A percentile compares a stretch with the other conserved stretches of the same genome.
Evolutionary conservation across 2,113 vertebrate genomes (phyloP).

Genomic region (Clarias macrocephalus): DNA sequence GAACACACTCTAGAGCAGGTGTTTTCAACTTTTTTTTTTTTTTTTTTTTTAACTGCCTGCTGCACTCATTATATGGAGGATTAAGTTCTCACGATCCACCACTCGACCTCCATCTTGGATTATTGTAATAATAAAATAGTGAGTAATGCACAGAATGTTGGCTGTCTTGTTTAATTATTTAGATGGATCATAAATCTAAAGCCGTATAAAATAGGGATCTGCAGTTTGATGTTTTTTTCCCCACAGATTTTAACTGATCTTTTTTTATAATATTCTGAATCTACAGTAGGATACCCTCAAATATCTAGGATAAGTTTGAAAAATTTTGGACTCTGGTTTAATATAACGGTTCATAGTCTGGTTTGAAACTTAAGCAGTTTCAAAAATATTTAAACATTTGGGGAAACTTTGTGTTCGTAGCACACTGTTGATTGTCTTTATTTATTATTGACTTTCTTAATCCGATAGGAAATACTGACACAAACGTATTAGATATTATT

Average conservation of each 20-base stretch:
- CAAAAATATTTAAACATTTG: too few species aligned
- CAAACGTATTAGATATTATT: not conserved
- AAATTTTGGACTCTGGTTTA: too few species aligned
- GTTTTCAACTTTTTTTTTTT: not conserved
- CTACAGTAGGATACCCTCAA: too few species aligned
- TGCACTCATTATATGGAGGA: not conserved
- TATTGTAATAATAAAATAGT: not conserved
- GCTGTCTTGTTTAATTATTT: not conserved
- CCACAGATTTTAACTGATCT: not conserved
- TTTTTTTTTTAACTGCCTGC: not conserved
- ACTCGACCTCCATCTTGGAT: too few species aligned
- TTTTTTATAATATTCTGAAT: too few species aligned
- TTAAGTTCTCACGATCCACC: too few species aligned
- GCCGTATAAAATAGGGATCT: not conserved
- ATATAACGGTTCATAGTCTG: too few species aligned
- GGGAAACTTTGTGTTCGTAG: too few species aligned
- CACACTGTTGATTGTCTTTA: too few species aligned
- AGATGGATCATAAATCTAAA: not conserved
- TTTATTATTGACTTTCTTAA: not conserved
- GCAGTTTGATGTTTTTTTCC: not conserved
- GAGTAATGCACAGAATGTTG: not conserved
- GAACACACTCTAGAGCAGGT: not conserved
- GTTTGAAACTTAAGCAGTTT: too few species aligned
- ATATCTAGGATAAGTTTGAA: not conserved
- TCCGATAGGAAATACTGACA: not conserved